phyloP scores from a whole-genome alignment of 2,797 vertebrate genomes.

The Eutrigla gurnardus region DNA sequence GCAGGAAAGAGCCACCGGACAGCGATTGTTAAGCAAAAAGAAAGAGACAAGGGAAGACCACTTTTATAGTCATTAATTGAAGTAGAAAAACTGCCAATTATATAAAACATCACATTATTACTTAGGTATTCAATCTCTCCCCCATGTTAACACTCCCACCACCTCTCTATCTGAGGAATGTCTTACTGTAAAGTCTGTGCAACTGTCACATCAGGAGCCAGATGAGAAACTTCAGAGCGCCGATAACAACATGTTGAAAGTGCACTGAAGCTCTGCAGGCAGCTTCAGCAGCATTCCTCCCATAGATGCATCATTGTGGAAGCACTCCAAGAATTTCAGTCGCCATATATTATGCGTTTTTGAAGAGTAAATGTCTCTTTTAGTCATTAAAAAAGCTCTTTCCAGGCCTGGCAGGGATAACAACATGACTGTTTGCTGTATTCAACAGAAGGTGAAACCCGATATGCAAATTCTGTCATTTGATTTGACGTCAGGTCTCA shows the following conservation, averaged over 20 bases:
- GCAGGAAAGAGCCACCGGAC: neutral
- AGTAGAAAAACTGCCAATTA: neutral
- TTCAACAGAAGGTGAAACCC: neutral
- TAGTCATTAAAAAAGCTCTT: fast-evolving
- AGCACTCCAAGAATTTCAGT: neutral
- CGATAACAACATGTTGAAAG: conserved; percentile 30
- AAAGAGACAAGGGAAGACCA: neutral
- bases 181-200: conserved; percentile 32
- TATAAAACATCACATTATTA: conserved; percentile 19
- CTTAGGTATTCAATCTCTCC: conserved; percentile 33
- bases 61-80: neutral
- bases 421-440: neutral
- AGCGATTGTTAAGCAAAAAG: neutral
- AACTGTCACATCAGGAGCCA: conserved; percentile 58
- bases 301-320: neutral
- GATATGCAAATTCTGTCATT: conserved; percentile 37
- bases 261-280: conserved; percentile 11
- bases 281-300: conserved; percentile 32
- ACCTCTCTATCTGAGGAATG: conserved; percentile 58
- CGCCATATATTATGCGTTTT: neutral
- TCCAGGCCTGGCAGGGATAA: conserved; percentile 11
- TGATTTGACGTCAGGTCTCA: conserved; percentile 27
- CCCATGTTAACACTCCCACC: conserved; percentile 43
- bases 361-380: neutral
- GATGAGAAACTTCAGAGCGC: conserved; percentile 64